Evolutionary conservation across 2,113 vertebrate species (phyloP), one percentile per base, ranked within the genome.

Genomic region (Lynx canadensis): DNA sequence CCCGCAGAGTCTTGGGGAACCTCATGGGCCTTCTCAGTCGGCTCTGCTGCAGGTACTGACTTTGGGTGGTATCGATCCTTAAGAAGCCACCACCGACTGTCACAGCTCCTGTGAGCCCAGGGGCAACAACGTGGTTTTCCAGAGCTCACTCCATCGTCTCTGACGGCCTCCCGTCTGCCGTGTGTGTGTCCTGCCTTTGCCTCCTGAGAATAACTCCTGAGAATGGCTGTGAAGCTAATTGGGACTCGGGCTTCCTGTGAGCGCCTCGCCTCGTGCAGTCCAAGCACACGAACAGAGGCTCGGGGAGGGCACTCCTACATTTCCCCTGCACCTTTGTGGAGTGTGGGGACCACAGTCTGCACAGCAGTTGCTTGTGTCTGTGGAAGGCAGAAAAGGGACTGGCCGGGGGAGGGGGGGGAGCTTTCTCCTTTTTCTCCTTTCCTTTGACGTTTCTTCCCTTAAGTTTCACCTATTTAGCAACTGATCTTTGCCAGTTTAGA

Each of bases 251-350:
- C 23, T n/a, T 48, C 21, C 63, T 41, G 63, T 23, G 27, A 29
- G 13, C 14, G 7, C 27, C 33, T 82, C 14, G 25, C 50, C 14
- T 18, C 16, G 9, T 0, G 5, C 1, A 2, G 23, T 38, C 29
- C 16, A 29, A 4, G 7, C 5, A 7, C 31, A 27, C n/a, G 4
- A 18, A 45, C 31, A 12, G 38, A 9, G 78, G n/a, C 52, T n/a
- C 19, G 52, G 25, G 14, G 63, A 19, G 41, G 41, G 15, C 1
- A 0, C 29, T 29, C 18, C 27, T n/a, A 3, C 41, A 2, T 16
- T 23, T 48, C 11, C 19, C 76, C 63, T 29, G 19, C 73, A 63
- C 52, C 29, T 0, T 16, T 9, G 5, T 0, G 3, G 63, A 48
- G 36, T 10, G 5, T 18, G 21, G 63, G 8, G 38, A 7, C 41